These are phyloP conservation scores for Eulemur rubriventer DNA, from an alignment of 2,797 vertebrate genomes.

Conservation along the genomic window DNA sequence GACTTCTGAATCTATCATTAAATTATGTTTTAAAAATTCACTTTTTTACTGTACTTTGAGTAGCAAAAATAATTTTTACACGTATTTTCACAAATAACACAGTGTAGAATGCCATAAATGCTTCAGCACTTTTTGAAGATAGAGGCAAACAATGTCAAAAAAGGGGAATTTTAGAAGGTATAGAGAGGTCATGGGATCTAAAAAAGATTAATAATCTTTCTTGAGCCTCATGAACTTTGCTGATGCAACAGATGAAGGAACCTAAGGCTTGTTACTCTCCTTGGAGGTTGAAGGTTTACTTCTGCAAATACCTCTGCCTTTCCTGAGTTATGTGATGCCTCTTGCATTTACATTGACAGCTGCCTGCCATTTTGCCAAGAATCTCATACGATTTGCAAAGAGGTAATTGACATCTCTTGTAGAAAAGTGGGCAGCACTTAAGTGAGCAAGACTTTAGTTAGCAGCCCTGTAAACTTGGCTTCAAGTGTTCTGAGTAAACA, in stretches of 20 bases:
- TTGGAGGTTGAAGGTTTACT: conserved; percentile 75
- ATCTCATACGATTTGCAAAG: conserved; percentile 75
- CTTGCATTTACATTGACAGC: conserved; percentile 79
- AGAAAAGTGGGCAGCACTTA: conserved; percentile 52
- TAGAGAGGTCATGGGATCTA: background rate
- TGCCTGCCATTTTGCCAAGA: conserved; percentile 81
- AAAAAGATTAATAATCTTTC: conserved; percentile 82
- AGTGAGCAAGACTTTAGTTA: conserved; percentile 62
- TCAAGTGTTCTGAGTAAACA: conserved; percentile 47
- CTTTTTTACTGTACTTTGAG: background rate
- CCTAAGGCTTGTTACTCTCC: conserved; percentile 67
- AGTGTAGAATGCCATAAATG: conserved; percentile 75
- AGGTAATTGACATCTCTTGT: conserved; percentile 44
- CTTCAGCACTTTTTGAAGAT: conserved; percentile 73
- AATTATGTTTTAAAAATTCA: background rate
- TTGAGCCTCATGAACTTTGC: conserved; percentile 79
- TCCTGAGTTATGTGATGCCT: conserved; percentile 79
- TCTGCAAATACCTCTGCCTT: conserved; percentile 75
- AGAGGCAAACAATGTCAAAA: conserved; percentile 78
- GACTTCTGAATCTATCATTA: background rate
- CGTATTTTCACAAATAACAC: conserved; percentile 71
- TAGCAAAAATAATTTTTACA: conserved; percentile 66
- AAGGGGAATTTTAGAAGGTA: background rate
- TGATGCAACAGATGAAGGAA: conserved; percentile 76
- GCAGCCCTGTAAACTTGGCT: conserved; percentile 39